These are phyloP conservation scores for Capromys pilorides DNA, from an alignment of 2,797 vertebrate species.

Conservation along the genomic window DNA sequence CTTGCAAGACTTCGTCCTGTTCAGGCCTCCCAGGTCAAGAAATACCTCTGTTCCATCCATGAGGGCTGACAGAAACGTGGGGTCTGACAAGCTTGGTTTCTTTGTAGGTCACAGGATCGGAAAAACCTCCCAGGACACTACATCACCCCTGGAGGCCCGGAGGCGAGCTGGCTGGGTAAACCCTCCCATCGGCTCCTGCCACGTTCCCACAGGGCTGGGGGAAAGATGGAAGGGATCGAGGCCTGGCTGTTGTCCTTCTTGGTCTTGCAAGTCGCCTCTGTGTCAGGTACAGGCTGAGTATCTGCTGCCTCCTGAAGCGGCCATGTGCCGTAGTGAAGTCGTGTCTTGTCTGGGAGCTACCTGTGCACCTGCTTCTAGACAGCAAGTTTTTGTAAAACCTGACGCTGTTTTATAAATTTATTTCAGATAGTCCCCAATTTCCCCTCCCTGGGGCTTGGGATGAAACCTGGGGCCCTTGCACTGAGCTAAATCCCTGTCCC, in stretches of 20 bases:
- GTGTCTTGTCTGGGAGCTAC: conserved; percentile 1
- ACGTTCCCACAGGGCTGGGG: neutral
- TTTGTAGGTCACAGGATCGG: conserved; percentile 67
- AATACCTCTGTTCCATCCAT: neutral
- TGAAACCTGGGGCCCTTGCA: neutral
- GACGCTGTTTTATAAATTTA: conserved; percentile 6
- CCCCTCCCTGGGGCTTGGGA: neutral
- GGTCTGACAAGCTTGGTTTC: conserved; percentile 53
- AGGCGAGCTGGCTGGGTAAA: neutral
- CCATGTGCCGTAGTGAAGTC: conserved; percentile 4
- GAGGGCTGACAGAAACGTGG: conserved; percentile 20
- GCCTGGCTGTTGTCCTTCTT: conserved; percentile 76
- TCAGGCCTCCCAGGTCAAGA: neutral
- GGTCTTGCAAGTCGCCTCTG: conserved; percentile 76
- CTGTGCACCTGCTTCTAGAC: neutral
- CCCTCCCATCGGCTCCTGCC: neutral
- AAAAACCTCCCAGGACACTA: neutral
- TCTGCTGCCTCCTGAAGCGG: conserved; percentile 18
- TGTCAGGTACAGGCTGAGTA: conserved; percentile 83
- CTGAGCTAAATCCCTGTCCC: neutral
- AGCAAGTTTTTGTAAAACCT: neutral
- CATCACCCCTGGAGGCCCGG: neutral
- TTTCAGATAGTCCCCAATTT: neutral
- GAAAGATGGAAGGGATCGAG: conserved; percentile 67
- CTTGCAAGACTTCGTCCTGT: neutral